Evolutionary conservation across 2,113 vertebrate species (phyloP), one percentile per base, ranked within the genome.

Genomic region (Rhagologus leucostigma): DNA sequence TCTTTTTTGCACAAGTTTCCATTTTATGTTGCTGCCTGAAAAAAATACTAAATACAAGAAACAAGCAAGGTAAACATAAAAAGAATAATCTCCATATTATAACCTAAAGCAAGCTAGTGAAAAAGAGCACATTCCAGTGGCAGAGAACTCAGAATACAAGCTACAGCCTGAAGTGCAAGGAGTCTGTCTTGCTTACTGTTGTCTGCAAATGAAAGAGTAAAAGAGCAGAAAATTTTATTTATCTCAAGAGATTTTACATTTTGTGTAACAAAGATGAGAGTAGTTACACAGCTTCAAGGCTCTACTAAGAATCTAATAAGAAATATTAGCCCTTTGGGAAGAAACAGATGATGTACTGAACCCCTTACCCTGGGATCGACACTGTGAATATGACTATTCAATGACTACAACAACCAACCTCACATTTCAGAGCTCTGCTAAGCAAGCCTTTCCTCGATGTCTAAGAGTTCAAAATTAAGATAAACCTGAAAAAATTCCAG

Each of bases 241-340:
- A 92, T 60, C 24, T 70, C 64, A 67, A n/a, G 68, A 65, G 65
- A 86, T 60, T 70, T 86, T 56, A 84, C 52, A n/a, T 94, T 94
- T 88, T 75, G 32, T 50, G 27, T 60, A 68, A 88, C 49, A 53
- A 94, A n/a, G 49, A 76, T 50, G 19, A 84, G 55, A 84, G 35
- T 3, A 84, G 35, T 74, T 81, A 84, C 7, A 74, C 22, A 86
- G 63, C 56, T 91, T 81, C 79, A 81, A 86, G 92, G 79, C 64
- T 75, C 47, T 68, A 17, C 47, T 59, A 76, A 52, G 52, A 93
- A 89, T 80, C 67, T 83, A 82, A 18, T 69, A 91, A 70, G 74
- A 91, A 91, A 70, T 59, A 96, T 52, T 69, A 94, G 35, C 22
- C 85, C 79, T 86, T 77, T 71, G 85, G 90, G 85, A 93, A 96